Evolutionary conservation across 2,888 invertebrate species (phyloP).

Genomic region (Melolontha melolontha): DNA sequence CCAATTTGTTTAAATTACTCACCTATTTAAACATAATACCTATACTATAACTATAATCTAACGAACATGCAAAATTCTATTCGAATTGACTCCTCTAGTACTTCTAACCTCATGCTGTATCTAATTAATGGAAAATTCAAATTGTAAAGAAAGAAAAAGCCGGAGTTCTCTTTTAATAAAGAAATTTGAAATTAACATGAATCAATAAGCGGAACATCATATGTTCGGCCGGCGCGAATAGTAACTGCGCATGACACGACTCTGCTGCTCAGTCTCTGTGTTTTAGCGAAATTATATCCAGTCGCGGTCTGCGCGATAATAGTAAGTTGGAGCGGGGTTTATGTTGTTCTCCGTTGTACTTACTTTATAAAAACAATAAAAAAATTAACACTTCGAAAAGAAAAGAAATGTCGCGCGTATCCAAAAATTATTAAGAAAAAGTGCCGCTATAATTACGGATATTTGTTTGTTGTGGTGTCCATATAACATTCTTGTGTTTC

Average conservation of each 20-base stretch:
- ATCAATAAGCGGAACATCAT: constrained; percentile 44
- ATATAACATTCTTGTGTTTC: constrained; percentile 11
- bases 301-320: constrained; percentile 42
- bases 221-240: constrained; percentile 32
- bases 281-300: constrained; percentile 35
- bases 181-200: constrained; percentile 45
- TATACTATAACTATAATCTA: too few relatives aligned
- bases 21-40: too few relatives aligned
- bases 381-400: constrained; percentile 20
- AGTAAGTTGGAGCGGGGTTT: constrained; percentile 27
- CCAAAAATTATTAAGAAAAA: neutral
- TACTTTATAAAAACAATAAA: constrained; percentile 17
- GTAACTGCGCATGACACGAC: constrained; percentile 39
- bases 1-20: too few relatives aligned
- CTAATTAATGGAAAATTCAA: too few relatives aligned
- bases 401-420: constrained; percentile 6
- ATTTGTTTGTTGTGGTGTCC: constrained; percentile 21
- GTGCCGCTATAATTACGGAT: constrained; percentile 11
- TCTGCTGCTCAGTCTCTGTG: constrained; percentile 26
- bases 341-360: constrained; percentile 9
- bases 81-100: too few relatives aligned
- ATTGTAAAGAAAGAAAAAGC: neutral
- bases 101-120: too few relatives aligned
- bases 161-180: constrained; percentile 25
- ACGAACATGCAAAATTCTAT: too few relatives aligned